Conservation (phyloP, 2,797 vertebrate genomes). For the Cottoperca gobio region DNA sequence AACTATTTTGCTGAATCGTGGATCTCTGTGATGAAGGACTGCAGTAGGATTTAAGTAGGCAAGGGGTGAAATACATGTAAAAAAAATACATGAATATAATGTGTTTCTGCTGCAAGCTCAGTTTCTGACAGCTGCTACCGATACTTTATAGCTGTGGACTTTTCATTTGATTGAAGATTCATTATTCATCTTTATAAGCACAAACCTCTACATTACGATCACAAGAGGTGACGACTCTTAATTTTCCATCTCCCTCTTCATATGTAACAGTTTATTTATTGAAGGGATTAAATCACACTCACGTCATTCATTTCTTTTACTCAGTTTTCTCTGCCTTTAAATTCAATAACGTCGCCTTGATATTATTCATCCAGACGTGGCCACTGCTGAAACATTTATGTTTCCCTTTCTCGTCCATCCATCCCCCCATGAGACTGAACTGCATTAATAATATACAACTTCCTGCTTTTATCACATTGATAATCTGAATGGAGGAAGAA, state of each 20-base stretch:
- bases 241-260: conserved; percentile 29
- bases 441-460: conserved; percentile 73
- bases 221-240: conserved; percentile 19
- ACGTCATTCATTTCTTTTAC: conserved; percentile 43
- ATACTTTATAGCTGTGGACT: conserved; percentile 10
- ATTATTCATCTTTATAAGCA: conserved; percentile 46
- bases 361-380: conserved; percentile 63
- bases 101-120: conserved; percentile 18
- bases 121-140: conserved; percentile 18
- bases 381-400: conserved; percentile 71
- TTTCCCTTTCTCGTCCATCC: conserved; percentile 42
- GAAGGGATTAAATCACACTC: conserved; percentile 36
- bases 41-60: conserved; percentile 33
- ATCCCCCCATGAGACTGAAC: conserved; percentile 41
- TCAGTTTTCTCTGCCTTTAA: conserved; percentile 54
- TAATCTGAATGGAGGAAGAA: conserved; percentile 67
- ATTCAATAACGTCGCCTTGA: conserved; percentile 54
- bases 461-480: conserved; percentile 74
- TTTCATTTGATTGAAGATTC: conserved; percentile 33
- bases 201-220: conserved; percentile 22
- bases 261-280: conserved; percentile 45
- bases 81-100: conserved; percentile 20
- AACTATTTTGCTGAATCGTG: conserved; percentile 36
- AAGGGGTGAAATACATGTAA: conserved; percentile 11
- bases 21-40: conserved; percentile 40